Percentiles rank a stretch among this genome's conserved stretches.
Conservation (phyloP, 2,797 vertebrate genomes). For the Oreochromis grahami region DNA sequence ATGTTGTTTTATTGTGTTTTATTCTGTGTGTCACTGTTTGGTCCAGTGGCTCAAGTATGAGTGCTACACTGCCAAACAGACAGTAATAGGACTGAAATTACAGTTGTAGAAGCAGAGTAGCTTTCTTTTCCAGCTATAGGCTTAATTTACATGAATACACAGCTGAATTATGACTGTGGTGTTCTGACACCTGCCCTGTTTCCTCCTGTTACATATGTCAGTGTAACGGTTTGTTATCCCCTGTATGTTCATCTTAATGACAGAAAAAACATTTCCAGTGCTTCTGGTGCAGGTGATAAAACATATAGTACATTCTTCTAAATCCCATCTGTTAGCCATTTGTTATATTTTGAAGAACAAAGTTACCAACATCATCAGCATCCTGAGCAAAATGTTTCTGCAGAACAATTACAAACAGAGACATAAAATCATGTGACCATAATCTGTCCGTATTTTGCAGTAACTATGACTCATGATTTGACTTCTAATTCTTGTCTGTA, state of each 20-base stretch:
- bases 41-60: neutral
- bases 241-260: conserved; percentile 34
- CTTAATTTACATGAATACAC: conserved; percentile 12
- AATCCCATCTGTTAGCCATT: conserved; percentile 3
- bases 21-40: conserved; percentile 12
- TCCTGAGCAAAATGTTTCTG: neutral
- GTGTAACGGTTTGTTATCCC: neutral
- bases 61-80: neutral
- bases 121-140: neutral
- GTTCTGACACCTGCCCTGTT: neutral
- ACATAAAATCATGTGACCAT: neutral
- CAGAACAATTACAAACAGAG: neutral
- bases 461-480: neutral
- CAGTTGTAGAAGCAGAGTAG: conserved; percentile 12
- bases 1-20: conserved; percentile 63
- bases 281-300: conserved; percentile 23
- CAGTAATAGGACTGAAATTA: neutral
- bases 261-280: neutral
- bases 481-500: neutral
- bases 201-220: conserved; percentile 9
- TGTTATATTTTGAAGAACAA: conserved; percentile 2
- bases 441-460: neutral
- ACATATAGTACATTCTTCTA: neutral
- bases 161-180: conserved; percentile 28
- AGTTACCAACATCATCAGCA: neutral